Conservation (phyloP, 2,113 vertebrate genomes). For the Entelurus aequoreus region DNA sequence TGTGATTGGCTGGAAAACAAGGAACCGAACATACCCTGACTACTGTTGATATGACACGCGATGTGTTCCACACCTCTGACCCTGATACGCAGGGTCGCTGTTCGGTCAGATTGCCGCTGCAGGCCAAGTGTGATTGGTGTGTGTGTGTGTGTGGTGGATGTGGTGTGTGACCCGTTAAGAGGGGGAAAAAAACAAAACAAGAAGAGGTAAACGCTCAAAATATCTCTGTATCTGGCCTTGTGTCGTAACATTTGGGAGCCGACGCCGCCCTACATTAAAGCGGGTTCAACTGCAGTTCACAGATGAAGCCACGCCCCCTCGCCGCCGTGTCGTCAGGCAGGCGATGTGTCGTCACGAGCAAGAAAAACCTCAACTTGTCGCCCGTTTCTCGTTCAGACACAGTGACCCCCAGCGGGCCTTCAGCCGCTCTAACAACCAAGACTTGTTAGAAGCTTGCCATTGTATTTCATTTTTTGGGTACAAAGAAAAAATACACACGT, state of each 20-base stretch:
- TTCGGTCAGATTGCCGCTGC: conserved; percentile 65
- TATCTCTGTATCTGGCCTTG: conserved; percentile 47
- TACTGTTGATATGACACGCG: conserved; percentile 42
- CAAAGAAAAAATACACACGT: background rate
- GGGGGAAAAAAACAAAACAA: conserved; percentile 11
- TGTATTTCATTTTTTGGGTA: background rate
- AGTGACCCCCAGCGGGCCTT: conserved; percentile 40
- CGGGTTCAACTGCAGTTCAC: conserved; percentile 69
- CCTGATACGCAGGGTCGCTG: conserved; percentile 56
- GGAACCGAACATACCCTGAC: conserved; percentile 40
- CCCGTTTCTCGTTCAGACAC: conserved; percentile 10
- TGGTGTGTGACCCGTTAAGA: background rate
- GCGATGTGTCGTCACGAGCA: conserved; percentile 17
- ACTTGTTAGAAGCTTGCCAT: background rate
- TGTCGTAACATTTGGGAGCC: conserved; percentile 43
- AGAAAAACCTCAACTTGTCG: background rate
- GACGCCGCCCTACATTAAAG: conserved; percentile 35
- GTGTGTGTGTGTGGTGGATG: conserved; percentile 3
- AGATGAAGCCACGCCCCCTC: conserved; percentile 42
- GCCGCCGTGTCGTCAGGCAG: conserved; percentile 30
- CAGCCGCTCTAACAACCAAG: no score
- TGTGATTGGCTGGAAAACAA: conserved; percentile 24
- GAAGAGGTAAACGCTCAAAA: conserved; percentile 43
- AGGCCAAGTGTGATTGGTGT: conserved; percentile 35
- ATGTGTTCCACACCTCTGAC: conserved; percentile 56